These are phyloP conservation scores for Drosophila meridiana DNA, from an alignment of 2,888 invertebrate species.

Conservation along the genomic window DNA sequence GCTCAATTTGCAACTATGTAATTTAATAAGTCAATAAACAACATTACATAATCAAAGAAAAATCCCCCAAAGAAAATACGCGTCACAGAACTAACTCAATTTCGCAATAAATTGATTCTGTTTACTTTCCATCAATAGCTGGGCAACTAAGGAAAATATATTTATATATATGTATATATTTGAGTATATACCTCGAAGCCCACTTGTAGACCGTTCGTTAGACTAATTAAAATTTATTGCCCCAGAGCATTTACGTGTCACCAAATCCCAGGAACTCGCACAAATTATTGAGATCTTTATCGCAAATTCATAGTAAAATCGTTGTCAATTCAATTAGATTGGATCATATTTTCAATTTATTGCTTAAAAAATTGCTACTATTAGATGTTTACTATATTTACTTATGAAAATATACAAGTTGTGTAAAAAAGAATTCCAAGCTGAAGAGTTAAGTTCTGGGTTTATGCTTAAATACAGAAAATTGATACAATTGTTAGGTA, in stretches of 20 bases:
- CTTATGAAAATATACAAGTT: not conserved
- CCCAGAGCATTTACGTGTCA: not conserved
- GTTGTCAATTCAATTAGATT: not conserved
- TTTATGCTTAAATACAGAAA: no score
- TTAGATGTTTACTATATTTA: not conserved
- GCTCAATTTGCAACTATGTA: constrained; percentile 6
- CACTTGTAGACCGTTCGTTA: not conserved
- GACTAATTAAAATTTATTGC: constrained; percentile 7
- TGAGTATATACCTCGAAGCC: not conserved
- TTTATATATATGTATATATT: not conserved
- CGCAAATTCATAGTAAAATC: constrained; percentile 5
- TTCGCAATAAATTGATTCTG: not conserved
- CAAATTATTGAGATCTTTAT: constrained; percentile 9
- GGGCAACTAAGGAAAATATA: not conserved
- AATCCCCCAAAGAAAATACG: constrained; percentile 19
- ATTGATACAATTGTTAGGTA: no score
- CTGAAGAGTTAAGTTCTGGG: not conserved
- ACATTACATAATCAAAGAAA: not conserved
- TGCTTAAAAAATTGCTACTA: not conserved
- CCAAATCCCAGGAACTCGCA: not conserved
- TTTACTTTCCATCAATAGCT: not conserved
- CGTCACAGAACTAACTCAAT: constrained; percentile 1
- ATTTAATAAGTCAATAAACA: not conserved
- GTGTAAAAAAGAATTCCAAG: not conserved
- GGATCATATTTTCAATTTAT: not conserved